Evolutionary conservation across 2,113 vertebrate species (phyloP).

Genomic region (Psettodes erumei): DNA sequence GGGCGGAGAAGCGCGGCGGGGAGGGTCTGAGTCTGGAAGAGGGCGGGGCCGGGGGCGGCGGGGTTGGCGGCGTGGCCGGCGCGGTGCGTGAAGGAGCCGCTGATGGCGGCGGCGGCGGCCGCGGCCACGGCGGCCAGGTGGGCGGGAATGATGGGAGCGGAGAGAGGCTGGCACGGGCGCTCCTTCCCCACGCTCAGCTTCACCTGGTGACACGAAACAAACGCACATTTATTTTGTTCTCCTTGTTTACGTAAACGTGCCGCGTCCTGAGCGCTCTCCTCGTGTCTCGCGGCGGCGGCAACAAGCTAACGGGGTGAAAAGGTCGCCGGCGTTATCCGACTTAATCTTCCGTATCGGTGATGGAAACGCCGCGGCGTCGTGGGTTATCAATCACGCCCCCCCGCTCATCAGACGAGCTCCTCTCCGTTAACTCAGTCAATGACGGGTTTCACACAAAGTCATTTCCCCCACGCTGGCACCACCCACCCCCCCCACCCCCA

Average conservation of each 20-base stretch:
- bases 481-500: slow-evolving; percentile 39
- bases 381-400: slow-evolving; percentile 76
- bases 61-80: slow-evolving; percentile 84
- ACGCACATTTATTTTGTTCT: no score
- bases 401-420: slow-evolving; percentile 68
- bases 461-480: slow-evolving; percentile 70
- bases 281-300: no score
- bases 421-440: slow-evolving; percentile 78
- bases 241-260: no score
- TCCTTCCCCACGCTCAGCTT: slow-evolving; percentile 93
- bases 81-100: slow-evolving; percentile 89
- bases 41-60: slow-evolving; percentile 75
- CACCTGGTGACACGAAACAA: slow-evolving; percentile 77
- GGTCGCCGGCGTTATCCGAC: slow-evolving; percentile 59
- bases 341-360: slow-evolving; percentile 77
- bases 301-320: slow-evolving; percentile 47
- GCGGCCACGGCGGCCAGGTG: slow-evolving; percentile 88
- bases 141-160: slow-evolving; percentile 89
- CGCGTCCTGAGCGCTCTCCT: no score
- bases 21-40: slow-evolving; percentile 93
- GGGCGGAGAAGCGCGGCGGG: slow-evolving; percentile 91
- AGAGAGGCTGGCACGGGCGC: slow-evolving; percentile 86
- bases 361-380: slow-evolving; percentile 59
- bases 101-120: slow-evolving; percentile 87
- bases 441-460: slow-evolving; percentile 74